Evolutionary conservation across 2,888 invertebrate genomes (phyloP).

Genomic region (Chouioia cunea): DNA sequence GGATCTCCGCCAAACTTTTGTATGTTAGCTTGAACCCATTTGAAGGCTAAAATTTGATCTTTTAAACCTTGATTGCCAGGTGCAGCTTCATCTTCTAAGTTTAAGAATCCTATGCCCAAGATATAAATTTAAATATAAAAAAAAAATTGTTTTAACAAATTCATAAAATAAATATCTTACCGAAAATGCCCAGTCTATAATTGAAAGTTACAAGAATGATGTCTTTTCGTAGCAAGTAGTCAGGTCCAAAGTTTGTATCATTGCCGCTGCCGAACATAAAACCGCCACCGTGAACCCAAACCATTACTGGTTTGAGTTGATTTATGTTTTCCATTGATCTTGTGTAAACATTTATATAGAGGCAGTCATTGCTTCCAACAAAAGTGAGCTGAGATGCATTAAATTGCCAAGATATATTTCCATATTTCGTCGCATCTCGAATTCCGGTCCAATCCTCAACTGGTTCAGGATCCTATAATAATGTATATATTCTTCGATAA

Average conservation of each 20-base stretch:
- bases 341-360: slow-evolving; percentile 49
- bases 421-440: slow-evolving; percentile 29
- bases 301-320: slow-evolving; percentile 42
- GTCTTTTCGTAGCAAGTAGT: slow-evolving; percentile 50
- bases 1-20: slow-evolving; percentile 46
- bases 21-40: slow-evolving; percentile 46
- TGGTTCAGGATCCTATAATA: slow-evolving; percentile 42
- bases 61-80: slow-evolving; percentile 48
- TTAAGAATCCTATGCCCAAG: slow-evolving; percentile 40
- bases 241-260: slow-evolving; percentile 51
- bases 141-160: not conserved
- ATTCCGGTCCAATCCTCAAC: slow-evolving; percentile 36
- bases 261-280: slow-evolving; percentile 46
- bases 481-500: too few species aligned
- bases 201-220: slow-evolving; percentile 52
- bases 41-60: slow-evolving; percentile 44
- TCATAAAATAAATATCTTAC: slow-evolving; percentile 33
- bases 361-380: slow-evolving; percentile 48
- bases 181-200: slow-evolving; percentile 52
- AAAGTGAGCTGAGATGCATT: not conserved
- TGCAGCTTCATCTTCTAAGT: slow-evolving; percentile 35
- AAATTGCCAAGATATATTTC: slow-evolving; percentile 35
- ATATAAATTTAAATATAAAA: not conserved
- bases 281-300: slow-evolving; percentile 54
- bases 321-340: slow-evolving; percentile 3